Base-by-base conservation (phyloP, 2,888 invertebrate species). In the Drepanosiphum platanoidis region DNA sequence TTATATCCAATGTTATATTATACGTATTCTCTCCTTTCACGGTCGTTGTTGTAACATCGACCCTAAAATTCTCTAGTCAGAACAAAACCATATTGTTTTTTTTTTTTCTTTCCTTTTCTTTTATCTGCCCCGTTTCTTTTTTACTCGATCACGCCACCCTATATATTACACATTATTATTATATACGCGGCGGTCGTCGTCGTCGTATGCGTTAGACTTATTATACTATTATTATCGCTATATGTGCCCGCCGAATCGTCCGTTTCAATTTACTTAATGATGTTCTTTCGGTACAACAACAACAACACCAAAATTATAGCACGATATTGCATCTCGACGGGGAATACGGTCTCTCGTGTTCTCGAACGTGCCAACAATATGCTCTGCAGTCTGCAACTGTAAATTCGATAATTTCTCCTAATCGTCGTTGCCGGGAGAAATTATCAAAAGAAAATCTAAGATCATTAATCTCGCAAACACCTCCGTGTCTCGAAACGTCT, bases 251-350 rank as follows among this genome's bases (percentile, higher is more conserved):
- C 72, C 46, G 34, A 74, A 36, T 84, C 70, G 52, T 75, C 77
- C 39, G 66, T 84, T 84, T 84, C 84, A 84, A 84, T 84, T 84
- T 68, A 77, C 75, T 84, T 84, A 84, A 84, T 84, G 84, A 84
- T 84, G 77, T 77, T 77, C 84, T 58, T 77, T 77, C 68, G 70
- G 68, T 84, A 77, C 77, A 84, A 84, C 36, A 68, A 66, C 27
- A 70, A 68, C n/a, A n/a, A n/a, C n/a, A n/a, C n/a, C n/a, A n/a
- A 30, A 61, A n/a, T 9, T 11, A 36, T 27, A 27, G 32, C 18
- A 27, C 52, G 68, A 34, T 27, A 74, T 36, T n/a, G n/a, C 74
- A 34, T 64, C n/a, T 8, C 46, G 42, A 64, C 36, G 36, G 78
- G 15, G 66, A 15, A n/a, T 27, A 83, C 66, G 22, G 64, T 74